Conservation (phyloP, 30 jellyfish, hydroid and myxozoan genomes). For the Haliclystus octoradiatus region DNA sequence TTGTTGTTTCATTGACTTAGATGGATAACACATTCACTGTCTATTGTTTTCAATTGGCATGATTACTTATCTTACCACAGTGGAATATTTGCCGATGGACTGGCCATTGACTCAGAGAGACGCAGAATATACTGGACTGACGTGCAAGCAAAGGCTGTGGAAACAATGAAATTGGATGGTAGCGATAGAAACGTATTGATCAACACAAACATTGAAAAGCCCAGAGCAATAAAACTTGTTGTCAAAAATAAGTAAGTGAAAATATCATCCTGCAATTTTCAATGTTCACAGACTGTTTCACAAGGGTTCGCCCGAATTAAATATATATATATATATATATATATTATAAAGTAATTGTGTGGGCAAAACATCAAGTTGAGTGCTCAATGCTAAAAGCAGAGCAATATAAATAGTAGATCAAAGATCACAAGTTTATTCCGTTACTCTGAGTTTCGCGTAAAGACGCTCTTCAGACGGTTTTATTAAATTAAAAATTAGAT, state of each 20-base stretch:
- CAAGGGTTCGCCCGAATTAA: too few relatives aligned
- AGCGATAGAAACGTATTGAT: constrained; percentile 20
- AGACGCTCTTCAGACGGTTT: too few relatives aligned
- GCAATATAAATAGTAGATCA: too few relatives aligned
- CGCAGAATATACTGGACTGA: constrained; percentile 53
- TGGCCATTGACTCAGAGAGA: constrained; percentile 18
- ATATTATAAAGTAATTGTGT: too few relatives aligned
- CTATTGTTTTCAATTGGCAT: neutral
- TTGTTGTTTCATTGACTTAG: neutral
- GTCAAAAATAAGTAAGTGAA: constrained; percentile 23
- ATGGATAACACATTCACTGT: neutral
- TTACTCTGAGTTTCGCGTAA: too few relatives aligned
- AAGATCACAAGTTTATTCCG: too few relatives aligned
- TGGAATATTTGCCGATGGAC: constrained; percentile 40
- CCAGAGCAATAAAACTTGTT: constrained; percentile 33
- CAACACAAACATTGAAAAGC: constrained; percentile 28
- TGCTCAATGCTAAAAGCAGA: too few relatives aligned
- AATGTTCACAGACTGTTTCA: too few relatives aligned
- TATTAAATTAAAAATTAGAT: too few relatives aligned
- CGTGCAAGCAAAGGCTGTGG: constrained; percentile 27
- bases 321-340: too few relatives aligned
- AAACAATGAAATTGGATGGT: constrained; percentile 16
- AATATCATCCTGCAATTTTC: too few relatives aligned
- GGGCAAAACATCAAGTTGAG: too few relatives aligned
- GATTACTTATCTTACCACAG: constrained; percentile 3